Evolutionary conservation across 2,113 vertebrate genomes (phyloP).

Genomic region (Jacana jacana): DNA sequence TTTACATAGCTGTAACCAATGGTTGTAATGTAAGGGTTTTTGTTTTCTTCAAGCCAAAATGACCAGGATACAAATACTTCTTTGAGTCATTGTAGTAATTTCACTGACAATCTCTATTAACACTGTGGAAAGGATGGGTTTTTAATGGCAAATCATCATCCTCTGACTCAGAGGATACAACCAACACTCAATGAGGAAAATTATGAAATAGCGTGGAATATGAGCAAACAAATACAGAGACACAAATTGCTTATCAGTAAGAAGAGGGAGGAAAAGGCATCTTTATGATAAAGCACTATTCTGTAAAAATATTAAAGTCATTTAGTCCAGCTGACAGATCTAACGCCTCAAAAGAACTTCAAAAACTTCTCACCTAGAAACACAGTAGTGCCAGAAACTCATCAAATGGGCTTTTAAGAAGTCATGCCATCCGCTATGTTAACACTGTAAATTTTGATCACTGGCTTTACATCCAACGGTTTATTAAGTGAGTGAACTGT

Average conservation of each 20-base stretch:
- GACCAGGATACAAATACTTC: neutral
- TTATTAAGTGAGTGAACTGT: neutral
- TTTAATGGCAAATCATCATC: neutral
- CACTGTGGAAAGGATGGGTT: neutral
- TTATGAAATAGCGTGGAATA: neutral
- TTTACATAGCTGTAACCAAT: neutral
- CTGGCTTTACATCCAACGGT: neutral
- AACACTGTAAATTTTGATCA: neutral
- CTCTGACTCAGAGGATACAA: neutral
- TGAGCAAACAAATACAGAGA: neutral
- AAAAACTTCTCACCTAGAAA: constrained; percentile 11
- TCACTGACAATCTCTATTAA: neutral
- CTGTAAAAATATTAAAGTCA: constrained; percentile 4
- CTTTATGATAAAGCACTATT: neutral
- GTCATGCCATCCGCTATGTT: neutral
- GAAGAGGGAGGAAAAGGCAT: neutral
- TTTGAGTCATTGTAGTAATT: neutral
- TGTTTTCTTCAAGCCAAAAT: neutral
- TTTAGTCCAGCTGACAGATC: constrained; percentile 14
- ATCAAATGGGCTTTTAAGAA: neutral
- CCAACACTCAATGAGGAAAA: neutral
- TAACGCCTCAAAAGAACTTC: neutral
- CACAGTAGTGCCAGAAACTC: neutral
- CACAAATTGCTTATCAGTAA: neutral
- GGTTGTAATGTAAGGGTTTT: neutral